These are phyloP conservation scores for Lates japonicus DNA, from an alignment of 2,797 vertebrate species.

Conservation along the genomic window DNA sequence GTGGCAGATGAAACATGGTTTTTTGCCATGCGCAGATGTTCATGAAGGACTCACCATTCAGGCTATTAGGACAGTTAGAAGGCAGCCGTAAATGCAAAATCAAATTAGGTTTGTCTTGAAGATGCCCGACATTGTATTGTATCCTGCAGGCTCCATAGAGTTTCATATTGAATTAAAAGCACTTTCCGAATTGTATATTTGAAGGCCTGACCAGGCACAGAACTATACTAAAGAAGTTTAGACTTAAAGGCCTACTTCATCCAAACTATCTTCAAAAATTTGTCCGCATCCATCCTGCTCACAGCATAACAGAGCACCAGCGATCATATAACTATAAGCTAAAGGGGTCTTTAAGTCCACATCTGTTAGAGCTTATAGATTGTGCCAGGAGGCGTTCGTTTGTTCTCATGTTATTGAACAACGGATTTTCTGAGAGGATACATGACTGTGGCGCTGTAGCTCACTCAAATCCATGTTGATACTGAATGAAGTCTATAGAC, in stretches of 20 bases:
- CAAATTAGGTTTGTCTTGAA: too few species aligned
- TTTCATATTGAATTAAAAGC: too few species aligned
- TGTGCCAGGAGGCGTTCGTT: conserved; percentile 27
- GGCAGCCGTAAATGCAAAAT: too few species aligned
- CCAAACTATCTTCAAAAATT: neutral
- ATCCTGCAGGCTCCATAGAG: too few species aligned
- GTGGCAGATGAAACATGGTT: neutral
- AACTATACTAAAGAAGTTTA: neutral
- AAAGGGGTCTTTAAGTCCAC: conserved; percentile 22
- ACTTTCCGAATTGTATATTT: too few species aligned
- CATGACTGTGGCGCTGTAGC: conserved; percentile 62
- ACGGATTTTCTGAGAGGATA: conserved; percentile 67
- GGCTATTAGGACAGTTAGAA: too few species aligned
- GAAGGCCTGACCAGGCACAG: too few species aligned
- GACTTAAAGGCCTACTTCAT: neutral
- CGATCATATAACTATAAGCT: conserved; percentile 9
- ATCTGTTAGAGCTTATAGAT: conserved; percentile 42
- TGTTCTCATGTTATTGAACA: conserved; percentile 53
- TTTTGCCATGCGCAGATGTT: too few species aligned
- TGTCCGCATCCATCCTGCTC: neutral
- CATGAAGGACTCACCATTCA: too few species aligned
- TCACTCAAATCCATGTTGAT: conserved; percentile 68
- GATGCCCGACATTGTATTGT: too few species aligned
- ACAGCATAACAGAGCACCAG: neutral
- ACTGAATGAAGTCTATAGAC: conserved; percentile 64